These are phyloP conservation scores for Drosophila fungiperda DNA, from an alignment of 2,888 invertebrate species.

Conservation along the genomic window DNA sequence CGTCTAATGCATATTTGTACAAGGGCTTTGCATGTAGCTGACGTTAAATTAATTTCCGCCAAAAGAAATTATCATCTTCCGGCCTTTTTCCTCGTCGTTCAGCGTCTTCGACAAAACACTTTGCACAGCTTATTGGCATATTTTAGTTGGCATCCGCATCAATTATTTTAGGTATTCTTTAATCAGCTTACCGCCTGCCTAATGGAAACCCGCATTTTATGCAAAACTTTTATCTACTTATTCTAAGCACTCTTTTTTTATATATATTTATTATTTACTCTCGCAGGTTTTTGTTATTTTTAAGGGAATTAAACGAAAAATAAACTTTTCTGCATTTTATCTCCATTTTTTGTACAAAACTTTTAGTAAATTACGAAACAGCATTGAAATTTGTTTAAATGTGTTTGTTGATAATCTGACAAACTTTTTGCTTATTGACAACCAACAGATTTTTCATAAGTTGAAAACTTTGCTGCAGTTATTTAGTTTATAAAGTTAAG, in stretches of 20 bases:
- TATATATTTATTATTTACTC: neutral
- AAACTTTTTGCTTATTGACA: neutral
- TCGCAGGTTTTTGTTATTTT: fast-evolving
- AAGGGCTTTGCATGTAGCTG: constrained; percentile 64
- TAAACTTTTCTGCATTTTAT: neutral
- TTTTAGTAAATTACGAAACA: constrained; percentile 1
- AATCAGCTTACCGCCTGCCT: constrained; percentile 31
- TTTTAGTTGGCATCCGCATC: constrained; percentile 47
- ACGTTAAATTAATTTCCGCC: constrained; percentile 78
- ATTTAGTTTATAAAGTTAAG: neutral
- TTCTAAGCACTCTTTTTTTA: neutral
- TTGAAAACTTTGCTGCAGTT: neutral
- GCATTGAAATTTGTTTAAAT: neutral
- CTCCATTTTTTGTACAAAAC: neutral
- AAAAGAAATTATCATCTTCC: constrained; percentile 66
- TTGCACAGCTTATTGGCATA: constrained; percentile 66
- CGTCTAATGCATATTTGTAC: constrained; percentile 76
- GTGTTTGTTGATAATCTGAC: neutral
- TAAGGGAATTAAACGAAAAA: neutral
- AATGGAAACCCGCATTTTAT: neutral
- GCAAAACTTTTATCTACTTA: neutral
- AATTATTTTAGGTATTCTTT: constrained; percentile 34
- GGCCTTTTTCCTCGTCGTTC: neutral
- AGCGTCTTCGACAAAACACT: constrained; percentile 2
- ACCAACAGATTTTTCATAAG: neutral